Evolutionary conservation across 2,888 invertebrate genomes (phyloP).

Genomic region (Cenopis cana): DNA sequence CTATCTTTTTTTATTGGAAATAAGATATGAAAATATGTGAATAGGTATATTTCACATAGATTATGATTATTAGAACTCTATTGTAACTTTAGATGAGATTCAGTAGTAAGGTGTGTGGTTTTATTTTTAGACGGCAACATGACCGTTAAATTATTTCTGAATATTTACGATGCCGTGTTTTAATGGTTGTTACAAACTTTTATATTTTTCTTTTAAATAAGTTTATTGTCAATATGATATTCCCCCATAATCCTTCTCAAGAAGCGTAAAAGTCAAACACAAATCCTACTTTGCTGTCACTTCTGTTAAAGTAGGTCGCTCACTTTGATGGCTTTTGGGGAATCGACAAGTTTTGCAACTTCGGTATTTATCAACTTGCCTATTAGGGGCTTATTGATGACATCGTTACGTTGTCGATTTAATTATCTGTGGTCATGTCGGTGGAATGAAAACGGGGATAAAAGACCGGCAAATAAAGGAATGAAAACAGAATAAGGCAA

Average conservation of each 20-base stretch:
- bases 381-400: conserved; percentile 75
- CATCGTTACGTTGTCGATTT: conserved; percentile 58
- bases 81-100: conserved; percentile 25
- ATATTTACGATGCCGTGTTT: conserved; percentile 2
- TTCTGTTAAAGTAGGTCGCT: conserved; percentile 80
- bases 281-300: conserved; percentile 83
- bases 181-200: neutral
- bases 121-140: conserved; percentile 32
- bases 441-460: conserved; percentile 39
- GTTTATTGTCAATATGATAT: conserved; percentile 72
- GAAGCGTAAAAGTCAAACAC: conserved; percentile 73
- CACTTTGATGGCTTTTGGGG: conserved; percentile 78
- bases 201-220: conserved; percentile 50
- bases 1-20: too few species aligned
- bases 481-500: conserved; percentile 54
- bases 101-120: conserved; percentile 9
- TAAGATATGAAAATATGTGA: neutral
- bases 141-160: conserved; percentile 15
- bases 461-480: conserved; percentile 59
- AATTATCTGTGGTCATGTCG: conserved; percentile 49
- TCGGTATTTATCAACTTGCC: conserved; percentile 81
- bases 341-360: conserved; percentile 79
- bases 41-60: neutral
- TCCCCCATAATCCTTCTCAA: conserved; percentile 72
- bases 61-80: conserved; percentile 21